Evolutionary conservation across 2,797 vertebrate genomes (phyloP), one percentile per base, ranked within the genome.

Genomic region (Onychomys arenicola): DNA sequence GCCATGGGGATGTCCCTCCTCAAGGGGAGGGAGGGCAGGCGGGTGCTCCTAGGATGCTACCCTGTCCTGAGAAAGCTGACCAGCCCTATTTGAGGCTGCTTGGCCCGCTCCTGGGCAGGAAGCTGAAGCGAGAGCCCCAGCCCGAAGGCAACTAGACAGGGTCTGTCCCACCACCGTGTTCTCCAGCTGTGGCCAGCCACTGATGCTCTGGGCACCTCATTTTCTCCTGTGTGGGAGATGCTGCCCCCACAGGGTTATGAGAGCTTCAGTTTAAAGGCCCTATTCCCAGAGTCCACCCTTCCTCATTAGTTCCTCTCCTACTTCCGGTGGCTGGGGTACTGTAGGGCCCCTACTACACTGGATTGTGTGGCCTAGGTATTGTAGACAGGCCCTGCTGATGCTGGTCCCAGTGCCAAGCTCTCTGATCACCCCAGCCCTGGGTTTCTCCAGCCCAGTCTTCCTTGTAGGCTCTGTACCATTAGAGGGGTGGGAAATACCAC

Each of bases 181-280:
- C 23, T 2, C 65, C 27, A 78, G 67, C 73, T 14, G 27, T 25
- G 17, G 40, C 80, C 10, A 4, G n/a, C 32, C 0, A 3, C 84
- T 71, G 46, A 4, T 49, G 37, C 25, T 49, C 27, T 0, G 34
- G 4, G 16, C 46, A 17, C 27, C 17, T 57, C 0, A 0, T 78
- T 71, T 71, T 90, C 65, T 65, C 55, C 21, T 71, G 34, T 29
- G 3, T 49, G 57, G 40, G 9, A 2, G 34, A 12, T 32, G 11
- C 9, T 0, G 6, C 43, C 69, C 49, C 40, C 14, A 0, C 1
- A 5, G 49, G 14, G 32, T 7, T 32, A 12, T 12, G 34, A 75
- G 34, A 25, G 4, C 19, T 25, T n/a, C 21, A 13, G 23, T 59
- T 82, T 55, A 46, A 55, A 91, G 92, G 73, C 61, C 21, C 6